Evolutionary conservation across 2,888 invertebrate genomes (phyloP).

Genomic region (Caenorhabditis imperialis): DNA sequence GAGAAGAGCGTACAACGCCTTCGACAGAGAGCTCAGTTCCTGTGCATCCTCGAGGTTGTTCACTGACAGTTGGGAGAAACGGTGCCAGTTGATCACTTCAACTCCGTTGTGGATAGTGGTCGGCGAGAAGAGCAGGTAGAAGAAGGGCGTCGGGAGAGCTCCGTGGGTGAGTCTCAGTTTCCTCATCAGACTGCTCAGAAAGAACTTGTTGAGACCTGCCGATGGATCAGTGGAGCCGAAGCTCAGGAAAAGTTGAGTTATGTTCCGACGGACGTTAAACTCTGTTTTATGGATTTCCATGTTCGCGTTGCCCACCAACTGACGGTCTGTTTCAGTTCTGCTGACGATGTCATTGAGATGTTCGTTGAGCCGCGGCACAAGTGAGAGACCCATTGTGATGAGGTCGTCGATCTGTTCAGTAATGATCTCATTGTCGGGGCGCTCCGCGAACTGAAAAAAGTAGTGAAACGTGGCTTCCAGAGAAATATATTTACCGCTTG

Average conservation of each 20-base stretch:
- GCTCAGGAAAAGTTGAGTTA: conserved; percentile 18
- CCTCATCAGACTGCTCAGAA: conserved; percentile 27
- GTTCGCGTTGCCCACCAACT: conserved; percentile 9
- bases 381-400: conserved; percentile 10
- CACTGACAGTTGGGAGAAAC: conserved; percentile 18
- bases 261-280: conserved; percentile 11
- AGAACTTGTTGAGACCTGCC: conserved; percentile 18
- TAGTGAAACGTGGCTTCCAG: background rate
- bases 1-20: conserved; percentile 29
- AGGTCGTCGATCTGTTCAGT: conserved; percentile 12
- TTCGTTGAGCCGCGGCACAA: conserved; percentile 8
- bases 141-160: conserved; percentile 10
- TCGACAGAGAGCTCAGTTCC: conserved; percentile 21
- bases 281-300: conserved; percentile 3
- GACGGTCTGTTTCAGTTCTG: conserved; percentile 15
- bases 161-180: conserved; percentile 9
- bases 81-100: conserved; percentile 44
- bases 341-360: conserved; percentile 12
- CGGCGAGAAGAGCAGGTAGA: conserved; percentile 45
- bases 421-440: conserved; percentile 6
- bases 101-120: conserved; percentile 2
- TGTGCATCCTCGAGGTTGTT: conserved; percentile 15
- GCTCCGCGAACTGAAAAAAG: conserved; percentile 22
- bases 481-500: conserved; percentile 30
- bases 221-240: conserved; percentile 15